Conservation (phyloP, 35 echinoderm and acorn worm genomes). For the Ophioderma brevispina region DNA sequence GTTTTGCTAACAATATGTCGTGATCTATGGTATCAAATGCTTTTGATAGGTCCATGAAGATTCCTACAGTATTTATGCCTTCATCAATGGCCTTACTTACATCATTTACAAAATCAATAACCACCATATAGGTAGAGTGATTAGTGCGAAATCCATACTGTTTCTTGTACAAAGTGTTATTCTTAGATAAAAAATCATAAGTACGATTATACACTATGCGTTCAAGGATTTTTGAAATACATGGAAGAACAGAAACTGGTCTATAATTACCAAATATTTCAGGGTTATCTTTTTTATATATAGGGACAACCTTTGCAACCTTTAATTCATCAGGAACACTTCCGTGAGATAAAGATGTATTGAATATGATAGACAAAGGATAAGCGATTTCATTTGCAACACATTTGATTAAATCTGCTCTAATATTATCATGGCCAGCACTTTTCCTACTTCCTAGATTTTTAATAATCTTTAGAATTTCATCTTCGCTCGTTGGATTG, state of each 20-base stretch:
- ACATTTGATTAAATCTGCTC: background rate
- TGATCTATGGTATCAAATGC: background rate
- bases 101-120: background rate
- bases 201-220: background rate
- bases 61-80: background rate
- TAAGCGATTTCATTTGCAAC: background rate
- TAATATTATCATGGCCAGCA: background rate
- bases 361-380: background rate
- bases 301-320: background rate
- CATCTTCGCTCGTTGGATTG: background rate
- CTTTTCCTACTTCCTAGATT: background rate
- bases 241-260: background rate
- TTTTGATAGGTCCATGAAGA: background rate
- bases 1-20: background rate
- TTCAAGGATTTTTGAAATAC: background rate
- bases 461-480: background rate
- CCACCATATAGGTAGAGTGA: background rate
- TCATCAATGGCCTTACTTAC: background rate
- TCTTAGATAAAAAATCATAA: background rate
- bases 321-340: background rate
- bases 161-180: background rate
- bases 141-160: background rate
- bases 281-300: background rate
- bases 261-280: constrained; percentile 2
- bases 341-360: background rate